A percentile compares a stretch with the other conserved stretches of the same genome.
phyloP scores from a whole-genome alignment of 2,797 vertebrate genomes.

The Crenuchus spilurus region DNA sequence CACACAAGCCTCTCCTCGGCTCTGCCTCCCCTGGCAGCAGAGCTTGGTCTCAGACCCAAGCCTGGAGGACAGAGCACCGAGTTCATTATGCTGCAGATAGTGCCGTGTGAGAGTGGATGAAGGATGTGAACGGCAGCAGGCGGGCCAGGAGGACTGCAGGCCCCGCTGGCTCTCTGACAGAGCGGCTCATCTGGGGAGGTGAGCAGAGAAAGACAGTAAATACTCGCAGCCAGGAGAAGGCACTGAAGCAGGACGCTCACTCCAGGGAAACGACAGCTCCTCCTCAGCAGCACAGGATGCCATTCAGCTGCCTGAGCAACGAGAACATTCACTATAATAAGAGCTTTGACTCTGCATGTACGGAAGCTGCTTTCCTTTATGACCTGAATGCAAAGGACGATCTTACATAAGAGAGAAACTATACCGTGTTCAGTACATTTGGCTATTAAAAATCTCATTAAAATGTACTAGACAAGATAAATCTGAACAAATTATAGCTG shows the following conservation, averaged over 20 bases:
- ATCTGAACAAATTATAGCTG: neutral
- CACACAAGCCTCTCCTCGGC: neutral
- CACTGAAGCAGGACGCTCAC: slow-evolving; percentile 62
- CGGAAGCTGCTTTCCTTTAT: neutral
- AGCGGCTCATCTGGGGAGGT: slow-evolving; percentile 60
- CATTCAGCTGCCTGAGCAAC: slow-evolving; percentile 62
- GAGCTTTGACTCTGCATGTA: neutral
- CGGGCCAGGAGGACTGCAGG: slow-evolving; percentile 7
- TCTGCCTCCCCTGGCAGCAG: neutral
- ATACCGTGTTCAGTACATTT: neutral
- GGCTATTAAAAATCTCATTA: neutral
- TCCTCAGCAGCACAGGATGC: slow-evolving; percentile 63
- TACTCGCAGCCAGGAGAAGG: slow-evolving; percentile 64
- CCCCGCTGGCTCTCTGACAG: slow-evolving; percentile 51
- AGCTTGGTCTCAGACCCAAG: neutral
- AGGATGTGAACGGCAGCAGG: slow-evolving; percentile 14
- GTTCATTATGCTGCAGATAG: slow-evolving; percentile 40
- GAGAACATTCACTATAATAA: slow-evolving; percentile 58
- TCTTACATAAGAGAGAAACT: neutral
- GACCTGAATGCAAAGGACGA: neutral
- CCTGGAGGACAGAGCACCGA: neutral
- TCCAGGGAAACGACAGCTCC: slow-evolving; percentile 68
- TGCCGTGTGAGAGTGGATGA: slow-evolving; percentile 11
- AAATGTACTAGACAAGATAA: slow-evolving; percentile 1
- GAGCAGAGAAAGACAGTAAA: slow-evolving; percentile 60